Conservation (phyloP, 37 sponge, comb jelly and placozoan genomes). For the Bolinopsis microptera region DNA sequence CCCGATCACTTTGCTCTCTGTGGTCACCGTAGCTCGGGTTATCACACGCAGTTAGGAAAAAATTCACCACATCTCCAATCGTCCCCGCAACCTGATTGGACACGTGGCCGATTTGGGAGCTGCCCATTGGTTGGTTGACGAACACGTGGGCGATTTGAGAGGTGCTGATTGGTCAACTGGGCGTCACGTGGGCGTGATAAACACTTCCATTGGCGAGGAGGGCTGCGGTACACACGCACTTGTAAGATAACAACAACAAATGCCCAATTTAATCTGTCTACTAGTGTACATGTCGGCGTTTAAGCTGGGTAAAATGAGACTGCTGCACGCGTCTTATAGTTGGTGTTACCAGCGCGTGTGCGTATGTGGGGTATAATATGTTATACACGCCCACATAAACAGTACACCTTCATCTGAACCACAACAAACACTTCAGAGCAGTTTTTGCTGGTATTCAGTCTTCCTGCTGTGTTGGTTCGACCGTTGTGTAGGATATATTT, state of each 20-base stretch:
- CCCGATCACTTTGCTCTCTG: neutral
- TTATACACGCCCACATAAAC: neutral
- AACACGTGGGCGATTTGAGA: neutral
- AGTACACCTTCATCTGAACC: neutral
- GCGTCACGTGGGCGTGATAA: neutral
- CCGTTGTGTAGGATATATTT: neutral
- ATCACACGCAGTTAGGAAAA: neutral
- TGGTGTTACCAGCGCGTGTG: neutral
- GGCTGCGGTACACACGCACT: neutral
- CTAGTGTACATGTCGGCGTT: neutral
- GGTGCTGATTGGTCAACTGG: neutral
- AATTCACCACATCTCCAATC: neutral
- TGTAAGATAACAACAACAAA: neutral
- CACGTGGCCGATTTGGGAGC: neutral
- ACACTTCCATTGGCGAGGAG: neutral
- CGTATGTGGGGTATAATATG: too few relatives aligned
- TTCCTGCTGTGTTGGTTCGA: neutral
- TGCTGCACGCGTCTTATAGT: neutral
- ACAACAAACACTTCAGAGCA: neutral
- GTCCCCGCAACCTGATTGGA: neutral
- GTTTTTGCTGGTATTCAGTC: neutral
- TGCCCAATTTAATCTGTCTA: neutral
- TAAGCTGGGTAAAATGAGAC: neutral
- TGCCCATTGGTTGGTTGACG: neutral
- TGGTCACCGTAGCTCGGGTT: neutral